A percentile compares a stretch with the other conserved stretches of the same genome.
phyloP scores from a whole-genome alignment of 2,797 vertebrate species.

The Epinephelus malabaricus region DNA sequence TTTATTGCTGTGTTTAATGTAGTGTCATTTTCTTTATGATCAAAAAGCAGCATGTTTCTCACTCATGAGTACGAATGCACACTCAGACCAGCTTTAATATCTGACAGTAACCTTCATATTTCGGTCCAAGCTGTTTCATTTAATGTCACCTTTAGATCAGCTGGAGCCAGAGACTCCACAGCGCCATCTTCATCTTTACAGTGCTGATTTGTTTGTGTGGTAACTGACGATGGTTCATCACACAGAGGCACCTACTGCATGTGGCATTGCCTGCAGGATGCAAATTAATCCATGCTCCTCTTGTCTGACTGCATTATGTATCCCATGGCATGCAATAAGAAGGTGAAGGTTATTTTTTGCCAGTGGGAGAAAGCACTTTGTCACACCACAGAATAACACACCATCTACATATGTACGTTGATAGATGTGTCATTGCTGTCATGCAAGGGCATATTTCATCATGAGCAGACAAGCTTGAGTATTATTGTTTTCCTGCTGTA shows the following conservation, averaged over 20 bases:
- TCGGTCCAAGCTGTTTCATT: background rate
- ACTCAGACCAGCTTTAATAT: background rate
- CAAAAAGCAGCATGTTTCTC: background rate
- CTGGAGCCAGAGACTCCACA: background rate
- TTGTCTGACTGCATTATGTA: constrained; percentile 37
- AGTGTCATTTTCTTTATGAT: constrained; percentile 27
- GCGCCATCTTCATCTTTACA: background rate
- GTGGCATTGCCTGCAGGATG: constrained; percentile 14
- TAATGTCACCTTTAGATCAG: constrained; percentile 7
- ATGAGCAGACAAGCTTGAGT: constrained; percentile 6
- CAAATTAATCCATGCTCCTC: constrained; percentile 21
- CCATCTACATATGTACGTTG: constrained; percentile 10
- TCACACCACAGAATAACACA: constrained; percentile 17
- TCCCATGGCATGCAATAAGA: constrained; percentile 13
- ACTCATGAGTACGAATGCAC: background rate
- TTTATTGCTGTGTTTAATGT: constrained; percentile 11
- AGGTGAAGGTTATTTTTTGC: constrained; percentile 43
- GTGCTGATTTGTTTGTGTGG: constrained; percentile 8
- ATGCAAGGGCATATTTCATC: constrained; percentile 19
- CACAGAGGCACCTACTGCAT: background rate
- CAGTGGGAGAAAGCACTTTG: constrained; percentile 27
- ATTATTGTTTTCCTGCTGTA: constrained; percentile 15
- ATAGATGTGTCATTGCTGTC: constrained; percentile 28
- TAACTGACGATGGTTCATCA: background rate
- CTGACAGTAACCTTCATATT: constrained; percentile 15